Percentiles rank a stretch among this genome's conserved stretches.
Conservation (phyloP, 1,140 invertebrate species). For the Zaprionus capensis region DNA sequence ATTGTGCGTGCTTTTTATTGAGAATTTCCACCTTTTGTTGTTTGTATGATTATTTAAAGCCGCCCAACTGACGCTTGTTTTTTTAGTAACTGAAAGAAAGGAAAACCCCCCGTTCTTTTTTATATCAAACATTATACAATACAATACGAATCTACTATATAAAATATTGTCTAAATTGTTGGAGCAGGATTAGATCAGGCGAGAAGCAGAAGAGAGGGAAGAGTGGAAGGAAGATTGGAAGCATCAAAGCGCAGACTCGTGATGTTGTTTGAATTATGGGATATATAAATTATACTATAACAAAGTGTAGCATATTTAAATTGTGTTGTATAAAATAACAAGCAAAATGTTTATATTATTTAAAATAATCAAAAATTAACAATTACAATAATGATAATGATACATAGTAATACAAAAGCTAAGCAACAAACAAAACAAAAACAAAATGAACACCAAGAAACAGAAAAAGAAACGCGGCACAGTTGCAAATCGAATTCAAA, state of each 20-base stretch:
- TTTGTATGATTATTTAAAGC: slow-evolving; percentile 53
- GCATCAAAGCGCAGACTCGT: slow-evolving; percentile 77
- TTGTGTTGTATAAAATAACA: slow-evolving; percentile 50
- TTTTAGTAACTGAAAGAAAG: slow-evolving; percentile 49
- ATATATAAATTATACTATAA: slow-evolving; percentile 54
- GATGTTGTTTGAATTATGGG: slow-evolving; percentile 70
- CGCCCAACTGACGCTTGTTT: slow-evolving; percentile 59
- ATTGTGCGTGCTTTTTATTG: slow-evolving; percentile 38
- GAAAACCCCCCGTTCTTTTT: slow-evolving; percentile 9
- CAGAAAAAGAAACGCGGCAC: not conserved
- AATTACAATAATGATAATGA: slow-evolving; percentile 19
- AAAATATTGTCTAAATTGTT: slow-evolving; percentile 41
- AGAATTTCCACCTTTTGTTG: slow-evolving; percentile 47
- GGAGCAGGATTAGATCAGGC: slow-evolving; percentile 28
- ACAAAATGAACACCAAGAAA: not conserved
- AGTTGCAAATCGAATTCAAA: slow-evolving; percentile 9
- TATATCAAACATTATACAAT: not conserved
- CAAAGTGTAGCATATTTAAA: slow-evolving; percentile 62
- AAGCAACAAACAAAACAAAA: not conserved
- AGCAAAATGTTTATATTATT: slow-evolving; percentile 46
- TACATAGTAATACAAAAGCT: slow-evolving; percentile 18
- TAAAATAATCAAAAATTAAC: slow-evolving; percentile 41
- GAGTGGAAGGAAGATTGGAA: slow-evolving; percentile 28
- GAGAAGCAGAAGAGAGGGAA: slow-evolving; percentile 10
- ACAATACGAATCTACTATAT: slow-evolving; percentile 28